phyloP scores from a whole-genome alignment of 2,113 vertebrate species.

The Epinephelus fuscoguttatus region DNA sequence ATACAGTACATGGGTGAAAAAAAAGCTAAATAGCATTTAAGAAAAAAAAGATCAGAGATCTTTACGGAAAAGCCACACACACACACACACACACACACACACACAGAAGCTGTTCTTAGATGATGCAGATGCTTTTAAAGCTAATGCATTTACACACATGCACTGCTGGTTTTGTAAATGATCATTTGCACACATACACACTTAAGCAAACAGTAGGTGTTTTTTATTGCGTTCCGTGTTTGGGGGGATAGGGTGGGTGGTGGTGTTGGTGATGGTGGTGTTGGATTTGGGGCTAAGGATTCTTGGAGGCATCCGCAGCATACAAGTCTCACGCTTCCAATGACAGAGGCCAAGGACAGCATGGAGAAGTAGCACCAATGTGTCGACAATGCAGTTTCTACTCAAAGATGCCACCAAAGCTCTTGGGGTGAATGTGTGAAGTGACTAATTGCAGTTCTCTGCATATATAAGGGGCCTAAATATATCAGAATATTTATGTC shows the following conservation, averaged over 20 bases:
- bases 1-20: background rate
- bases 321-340: background rate
- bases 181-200: background rate
- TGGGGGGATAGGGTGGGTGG: no score
- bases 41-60: slow-evolving; percentile 4
- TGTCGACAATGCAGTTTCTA: slow-evolving; percentile 1
- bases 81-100: no score
- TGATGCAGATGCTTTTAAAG: background rate
- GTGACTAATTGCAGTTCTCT: slow-evolving; percentile 34
- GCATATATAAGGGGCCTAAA: slow-evolving; percentile 39
- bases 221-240: background rate
- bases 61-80: background rate
- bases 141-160: background rate
- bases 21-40: background rate
- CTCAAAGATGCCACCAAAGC: background rate
- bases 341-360: background rate
- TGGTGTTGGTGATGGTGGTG: background rate
- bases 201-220: background rate
- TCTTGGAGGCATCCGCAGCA: background rate
- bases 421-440: slow-evolving; percentile 23
- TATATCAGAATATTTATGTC: slow-evolving; percentile 42
- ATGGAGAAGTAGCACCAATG: slow-evolving; percentile 1
- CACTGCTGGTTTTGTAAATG: background rate
- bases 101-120: background rate
- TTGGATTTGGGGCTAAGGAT: no score